A percentile compares a stretch with the other conserved stretches of the same genome.
phyloP scores from a whole-genome alignment of 2,888 invertebrate species.

The Neuroscelio doddi region DNA sequence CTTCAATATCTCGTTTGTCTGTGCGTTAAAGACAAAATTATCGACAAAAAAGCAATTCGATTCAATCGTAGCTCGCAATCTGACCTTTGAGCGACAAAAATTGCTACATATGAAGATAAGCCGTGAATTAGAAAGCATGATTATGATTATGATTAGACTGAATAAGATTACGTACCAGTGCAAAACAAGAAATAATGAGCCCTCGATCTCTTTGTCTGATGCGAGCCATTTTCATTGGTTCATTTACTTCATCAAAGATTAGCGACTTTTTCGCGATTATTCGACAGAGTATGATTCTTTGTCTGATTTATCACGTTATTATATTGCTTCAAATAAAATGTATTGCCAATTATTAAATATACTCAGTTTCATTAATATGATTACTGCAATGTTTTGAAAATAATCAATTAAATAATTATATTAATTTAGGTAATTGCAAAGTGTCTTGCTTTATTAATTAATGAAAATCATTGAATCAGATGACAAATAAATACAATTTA shows the following conservation, averaged over 20 bases:
- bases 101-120: slow-evolving; percentile 30
- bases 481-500: no score
- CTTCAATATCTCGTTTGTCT: slow-evolving; percentile 26
- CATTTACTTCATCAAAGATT: background rate
- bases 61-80: slow-evolving; percentile 14
- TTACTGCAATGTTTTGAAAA: no score
- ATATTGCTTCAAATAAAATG: no score
- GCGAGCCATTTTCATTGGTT: slow-evolving; percentile 13
- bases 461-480: no score
- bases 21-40: slow-evolving; percentile 11
- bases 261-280: background rate
- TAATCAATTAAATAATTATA: no score
- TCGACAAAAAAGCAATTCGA: slow-evolving; percentile 14
- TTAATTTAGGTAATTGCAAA: no score
- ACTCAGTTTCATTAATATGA: no score
- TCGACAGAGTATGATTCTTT: no score
- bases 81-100: slow-evolving; percentile 28
- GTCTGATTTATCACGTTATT: no score
- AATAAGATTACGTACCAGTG: slow-evolving; percentile 9
- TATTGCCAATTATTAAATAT: no score
- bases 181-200: slow-evolving; percentile 12
- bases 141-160: slow-evolving; percentile 24
- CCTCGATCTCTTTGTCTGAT: slow-evolving; percentile 13
- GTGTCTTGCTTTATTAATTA: no score
- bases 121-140: slow-evolving; percentile 29